Percentiles rank a stretch among this genome's conserved stretches.
phyloP scores from a whole-genome alignment of 2,797 vertebrate genomes.

The Melanotaenia nigrans region DNA sequence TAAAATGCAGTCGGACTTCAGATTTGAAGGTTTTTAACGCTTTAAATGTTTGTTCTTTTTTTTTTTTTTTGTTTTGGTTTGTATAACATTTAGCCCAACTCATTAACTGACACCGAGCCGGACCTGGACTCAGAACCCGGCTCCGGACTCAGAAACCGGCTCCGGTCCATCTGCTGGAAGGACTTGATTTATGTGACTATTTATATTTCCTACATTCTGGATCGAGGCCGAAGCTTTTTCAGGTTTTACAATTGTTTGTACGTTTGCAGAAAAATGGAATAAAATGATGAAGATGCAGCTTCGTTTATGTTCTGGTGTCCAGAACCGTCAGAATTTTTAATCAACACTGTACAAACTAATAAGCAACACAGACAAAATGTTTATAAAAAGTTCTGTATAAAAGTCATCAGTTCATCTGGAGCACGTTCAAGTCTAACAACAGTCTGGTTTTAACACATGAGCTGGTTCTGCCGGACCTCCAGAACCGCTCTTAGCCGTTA shows the following conservation, averaged over 20 bases:
- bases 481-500: constrained; percentile 49
- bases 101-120: neutral
- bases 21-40: constrained; percentile 56
- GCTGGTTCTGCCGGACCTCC: neutral
- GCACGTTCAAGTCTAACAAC: neutral
- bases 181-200: constrained; percentile 79
- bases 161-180: constrained; percentile 60
- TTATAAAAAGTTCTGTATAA: too few species aligned
- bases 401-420: too few species aligned
- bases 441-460: neutral
- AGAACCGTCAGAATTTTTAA: neutral
- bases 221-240: constrained; percentile 76
- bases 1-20: constrained; percentile 11
- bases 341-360: too few species aligned
- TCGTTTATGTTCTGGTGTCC: neutral
- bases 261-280: constrained; percentile 79
- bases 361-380: too few species aligned
- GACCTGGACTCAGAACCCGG: too few species aligned
- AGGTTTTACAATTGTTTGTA: constrained; percentile 83
- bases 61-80: constrained; percentile 61
- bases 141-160: constrained; percentile 14
- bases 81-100: constrained; percentile 26
- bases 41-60: constrained; percentile 56
- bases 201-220: constrained; percentile 84
- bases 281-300: constrained; percentile 65